These are phyloP conservation scores for Haliaeetus leucogaster DNA, from an alignment of 2,113 vertebrate genomes.

Conservation along the genomic window DNA sequence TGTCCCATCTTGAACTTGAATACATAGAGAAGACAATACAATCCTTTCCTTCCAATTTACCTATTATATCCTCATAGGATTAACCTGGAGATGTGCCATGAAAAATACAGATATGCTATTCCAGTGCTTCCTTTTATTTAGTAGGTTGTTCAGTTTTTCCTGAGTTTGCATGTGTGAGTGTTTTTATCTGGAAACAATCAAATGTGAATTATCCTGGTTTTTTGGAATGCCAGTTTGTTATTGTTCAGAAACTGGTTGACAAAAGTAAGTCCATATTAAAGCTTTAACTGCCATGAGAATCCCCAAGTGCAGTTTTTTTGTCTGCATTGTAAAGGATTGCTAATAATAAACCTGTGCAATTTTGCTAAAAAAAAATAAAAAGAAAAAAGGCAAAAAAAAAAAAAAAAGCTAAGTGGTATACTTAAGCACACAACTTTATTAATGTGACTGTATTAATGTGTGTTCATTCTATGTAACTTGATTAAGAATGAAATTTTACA, in stretches of 20 bases:
- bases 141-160: constrained; percentile 26
- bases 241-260: constrained; percentile 29
- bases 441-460: neutral
- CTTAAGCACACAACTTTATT: neutral
- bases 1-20: constrained; percentile 23
- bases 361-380: neutral
- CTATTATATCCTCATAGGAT: constrained; percentile 6
- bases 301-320: neutral
- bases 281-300: neutral
- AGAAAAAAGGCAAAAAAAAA: neutral
- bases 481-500: neutral
- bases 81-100: constrained; percentile 31
- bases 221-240: constrained; percentile 43
- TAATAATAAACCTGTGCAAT: neutral
- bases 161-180: constrained; percentile 14
- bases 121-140: constrained; percentile 54
- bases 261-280: constrained; percentile 26
- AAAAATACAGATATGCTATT: constrained; percentile 50
- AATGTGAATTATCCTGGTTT: constrained; percentile 51
- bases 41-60: constrained; percentile 13
- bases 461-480: neutral
- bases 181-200: constrained; percentile 70
- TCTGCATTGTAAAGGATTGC: neutral
- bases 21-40: neutral
- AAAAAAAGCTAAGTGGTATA: neutral